Evolutionary conservation across 2,888 invertebrate species (phyloP).

Genomic region (Exocentrus adspersus): DNA sequence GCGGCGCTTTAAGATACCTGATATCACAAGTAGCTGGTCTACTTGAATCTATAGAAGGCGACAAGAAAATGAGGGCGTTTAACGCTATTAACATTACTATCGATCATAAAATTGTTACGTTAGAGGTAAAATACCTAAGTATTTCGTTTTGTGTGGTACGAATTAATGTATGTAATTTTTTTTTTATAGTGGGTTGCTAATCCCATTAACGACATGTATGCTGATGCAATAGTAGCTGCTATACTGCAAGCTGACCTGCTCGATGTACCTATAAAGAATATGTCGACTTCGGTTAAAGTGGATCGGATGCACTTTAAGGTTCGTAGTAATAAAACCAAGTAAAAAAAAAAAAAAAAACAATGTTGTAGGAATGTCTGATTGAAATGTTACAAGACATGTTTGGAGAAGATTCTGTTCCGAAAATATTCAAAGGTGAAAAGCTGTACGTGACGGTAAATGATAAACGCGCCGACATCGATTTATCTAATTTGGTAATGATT

Average conservation of each 20-base stretch:
- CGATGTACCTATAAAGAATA: constrained; percentile 71
- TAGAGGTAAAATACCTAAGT: no score
- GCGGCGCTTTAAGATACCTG: constrained; percentile 77
- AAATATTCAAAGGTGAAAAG: constrained; percentile 91
- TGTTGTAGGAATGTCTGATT: constrained; percentile 79
- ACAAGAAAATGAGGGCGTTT: constrained; percentile 83
- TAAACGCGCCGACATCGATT: constrained; percentile 86
- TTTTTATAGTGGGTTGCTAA: constrained; percentile 84
- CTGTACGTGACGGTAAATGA: constrained; percentile 86
- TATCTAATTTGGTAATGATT: constrained; percentile 79
- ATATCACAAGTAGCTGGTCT: constrained; percentile 82
- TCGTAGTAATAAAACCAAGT: neutral
- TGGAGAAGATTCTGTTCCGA: constrained; percentile 92
- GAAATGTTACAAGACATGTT: constrained; percentile 95
- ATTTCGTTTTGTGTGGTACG: constrained; percentile 5
- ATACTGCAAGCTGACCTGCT: constrained; percentile 84
- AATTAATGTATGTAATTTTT: neutral
- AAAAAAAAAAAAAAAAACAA: neutral
- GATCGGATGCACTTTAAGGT: constrained; percentile 90
- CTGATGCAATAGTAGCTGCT: constrained; percentile 92
- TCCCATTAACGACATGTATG: constrained; percentile 97
- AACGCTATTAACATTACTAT: constrained; percentile 83
- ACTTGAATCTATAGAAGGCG: constrained; percentile 73
- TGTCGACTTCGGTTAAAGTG: constrained; percentile 75
- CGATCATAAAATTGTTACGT: constrained; percentile 82